Conservation (phyloP, 2,797 vertebrate genomes). For the Acanthopagrus latus region DNA sequence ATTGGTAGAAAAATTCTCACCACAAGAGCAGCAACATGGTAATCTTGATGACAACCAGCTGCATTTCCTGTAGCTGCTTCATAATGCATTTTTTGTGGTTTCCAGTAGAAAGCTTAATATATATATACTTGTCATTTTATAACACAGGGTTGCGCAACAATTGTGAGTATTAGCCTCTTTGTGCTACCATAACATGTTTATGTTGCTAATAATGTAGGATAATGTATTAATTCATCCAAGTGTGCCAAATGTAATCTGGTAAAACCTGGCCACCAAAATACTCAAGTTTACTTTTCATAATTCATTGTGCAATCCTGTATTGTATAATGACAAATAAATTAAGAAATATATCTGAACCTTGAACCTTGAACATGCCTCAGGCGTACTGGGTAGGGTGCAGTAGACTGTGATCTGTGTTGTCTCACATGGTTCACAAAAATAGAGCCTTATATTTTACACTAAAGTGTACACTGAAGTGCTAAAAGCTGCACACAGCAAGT, state of each 20-base stretch:
- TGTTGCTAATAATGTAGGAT: background rate
- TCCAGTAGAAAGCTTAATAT: background rate
- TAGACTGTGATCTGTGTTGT: background rate
- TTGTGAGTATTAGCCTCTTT: background rate
- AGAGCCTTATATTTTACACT: background rate
- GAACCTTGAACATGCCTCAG: background rate
- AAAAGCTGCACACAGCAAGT: background rate
- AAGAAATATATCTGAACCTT: background rate
- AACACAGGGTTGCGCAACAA: background rate
- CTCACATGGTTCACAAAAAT: background rate
- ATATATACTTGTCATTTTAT: background rate
- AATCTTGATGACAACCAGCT: background rate
- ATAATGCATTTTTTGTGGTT: constrained; percentile 30
- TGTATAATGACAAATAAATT: background rate
- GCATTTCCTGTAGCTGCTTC: constrained; percentile 24
- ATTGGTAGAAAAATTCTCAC: background rate
- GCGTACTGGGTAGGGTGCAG: background rate
- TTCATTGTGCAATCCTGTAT: background rate
- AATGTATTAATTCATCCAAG: background rate
- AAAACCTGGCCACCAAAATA: background rate
- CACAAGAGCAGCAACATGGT: background rate
- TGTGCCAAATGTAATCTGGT: no score
- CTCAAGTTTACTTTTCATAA: background rate
- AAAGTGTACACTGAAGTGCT: background rate
- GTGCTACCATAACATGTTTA: background rate